Conservation (phyloP, 2,797 vertebrate species). For the Parauchenoglanis ngamensis region DNA sequence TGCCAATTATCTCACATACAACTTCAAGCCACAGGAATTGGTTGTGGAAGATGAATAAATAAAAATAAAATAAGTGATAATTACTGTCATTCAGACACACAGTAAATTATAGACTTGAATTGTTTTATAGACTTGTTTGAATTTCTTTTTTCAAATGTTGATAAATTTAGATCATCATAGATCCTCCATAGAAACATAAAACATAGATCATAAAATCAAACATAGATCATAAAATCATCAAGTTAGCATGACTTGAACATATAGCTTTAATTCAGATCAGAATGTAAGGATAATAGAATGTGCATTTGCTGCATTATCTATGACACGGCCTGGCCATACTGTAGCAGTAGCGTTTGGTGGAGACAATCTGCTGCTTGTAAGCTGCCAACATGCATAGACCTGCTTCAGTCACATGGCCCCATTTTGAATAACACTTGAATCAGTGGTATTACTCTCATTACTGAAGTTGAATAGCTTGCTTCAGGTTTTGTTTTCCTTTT, state of each 20-base stretch:
- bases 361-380: conserved; percentile 38
- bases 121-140: background rate
- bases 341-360: background rate
- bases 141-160: background rate
- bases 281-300: background rate
- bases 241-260: background rate
- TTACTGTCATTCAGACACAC: background rate
- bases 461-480: background rate
- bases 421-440: background rate
- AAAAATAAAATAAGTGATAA: background rate
- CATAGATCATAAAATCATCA: no score
- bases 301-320: background rate
- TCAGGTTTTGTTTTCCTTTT: background rate
- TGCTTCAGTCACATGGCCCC: conserved; percentile 17
- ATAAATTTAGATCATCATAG: background rate
- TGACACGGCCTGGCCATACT: background rate
- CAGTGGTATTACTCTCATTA: background rate
- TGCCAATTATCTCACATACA: conserved; percentile 25
- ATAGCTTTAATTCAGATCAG: background rate
- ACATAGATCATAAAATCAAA: no score
- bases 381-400: conserved; percentile 32
- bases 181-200: no score
- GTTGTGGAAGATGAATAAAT: background rate
- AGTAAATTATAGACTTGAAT: background rate
- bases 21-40: conserved; percentile 5